phyloP scores from a whole-genome alignment of 1,140 invertebrate genomes.

The Coelopa frigida region DNA sequence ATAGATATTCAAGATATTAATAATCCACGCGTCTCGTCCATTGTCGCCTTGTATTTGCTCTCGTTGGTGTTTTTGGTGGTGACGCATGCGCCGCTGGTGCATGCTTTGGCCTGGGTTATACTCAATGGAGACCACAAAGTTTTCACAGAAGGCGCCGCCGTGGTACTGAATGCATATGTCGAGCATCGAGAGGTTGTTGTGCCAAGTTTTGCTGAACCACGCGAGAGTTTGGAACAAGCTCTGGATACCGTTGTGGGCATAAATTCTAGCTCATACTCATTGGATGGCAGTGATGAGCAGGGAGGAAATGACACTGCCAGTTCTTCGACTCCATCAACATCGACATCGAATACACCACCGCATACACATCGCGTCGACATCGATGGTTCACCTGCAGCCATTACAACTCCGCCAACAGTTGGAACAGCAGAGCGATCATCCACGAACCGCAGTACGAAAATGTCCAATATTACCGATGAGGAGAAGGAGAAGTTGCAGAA shows the following conservation, averaged over 20 bases:
- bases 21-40: constrained; percentile 73
- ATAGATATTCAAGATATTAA: constrained; percentile 46
- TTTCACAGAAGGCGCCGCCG: constrained; percentile 63
- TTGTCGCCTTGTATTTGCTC: constrained; percentile 84
- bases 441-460: constrained; percentile 5
- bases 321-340: not conserved
- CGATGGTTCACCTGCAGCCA: constrained; percentile 8
- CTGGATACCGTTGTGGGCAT: constrained; percentile 43
- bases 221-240: constrained; percentile 58
- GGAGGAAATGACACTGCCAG: too few relatives aligned
- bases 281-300: too few relatives aligned
- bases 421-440: not conserved
- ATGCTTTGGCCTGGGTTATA: constrained; percentile 81
- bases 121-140: constrained; percentile 66
- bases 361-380: too few relatives aligned
- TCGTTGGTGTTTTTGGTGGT: constrained; percentile 97
- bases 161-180: constrained; percentile 67
- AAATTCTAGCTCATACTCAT: constrained; percentile 19
- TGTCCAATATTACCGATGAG: constrained; percentile 83
- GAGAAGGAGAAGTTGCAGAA: constrained; percentile 67
- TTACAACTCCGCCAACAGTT: not conserved
- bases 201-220: constrained; percentile 47
- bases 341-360: constrained; percentile 16
- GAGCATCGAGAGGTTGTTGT: constrained; percentile 48
- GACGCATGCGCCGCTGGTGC: constrained; percentile 79